Evolutionary conservation across 1,140 invertebrate species (phyloP).

Genomic region (Atopsyche davidsoni): DNA sequence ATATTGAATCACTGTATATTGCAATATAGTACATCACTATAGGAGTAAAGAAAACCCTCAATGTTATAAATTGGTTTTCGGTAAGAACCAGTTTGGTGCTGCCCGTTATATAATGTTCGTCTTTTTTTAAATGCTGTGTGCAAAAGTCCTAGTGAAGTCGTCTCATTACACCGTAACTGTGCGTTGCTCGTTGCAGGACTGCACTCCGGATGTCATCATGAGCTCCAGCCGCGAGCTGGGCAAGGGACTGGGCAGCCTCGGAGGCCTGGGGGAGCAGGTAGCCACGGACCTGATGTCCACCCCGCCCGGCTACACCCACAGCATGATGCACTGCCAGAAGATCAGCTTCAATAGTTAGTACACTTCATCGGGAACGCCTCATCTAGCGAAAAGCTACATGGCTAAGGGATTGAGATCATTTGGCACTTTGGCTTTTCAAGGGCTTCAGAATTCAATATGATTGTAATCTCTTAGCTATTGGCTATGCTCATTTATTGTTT

Average conservation of each 20-base stretch:
- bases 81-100: too few relatives aligned
- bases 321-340: constrained; percentile 23
- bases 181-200: constrained; percentile 26
- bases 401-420: not conserved
- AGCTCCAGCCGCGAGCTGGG: constrained; percentile 21
- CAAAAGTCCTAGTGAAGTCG: too few relatives aligned
- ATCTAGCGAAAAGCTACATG: not conserved
- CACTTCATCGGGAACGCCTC: not conserved
- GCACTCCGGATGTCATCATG: constrained; percentile 13
- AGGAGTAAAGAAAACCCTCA: too few relatives aligned
- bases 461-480: too few relatives aligned
- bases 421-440: not conserved
- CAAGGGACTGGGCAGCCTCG: constrained; percentile 9
- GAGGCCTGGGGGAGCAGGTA: constrained; percentile 3
- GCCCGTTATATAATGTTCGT: too few relatives aligned
- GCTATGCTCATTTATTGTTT: too few relatives aligned
- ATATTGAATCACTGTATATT: too few relatives aligned
- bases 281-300: constrained; percentile 11
- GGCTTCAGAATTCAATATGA: too few relatives aligned
- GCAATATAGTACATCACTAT: too few relatives aligned
- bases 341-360: constrained; percentile 22
- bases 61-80: too few relatives aligned
- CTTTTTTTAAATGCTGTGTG: too few relatives aligned
- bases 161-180: too few relatives aligned
- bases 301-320: not conserved